phyloP scores from a whole-genome alignment of 23 tunicate genomes.

The Styela plicata region DNA sequence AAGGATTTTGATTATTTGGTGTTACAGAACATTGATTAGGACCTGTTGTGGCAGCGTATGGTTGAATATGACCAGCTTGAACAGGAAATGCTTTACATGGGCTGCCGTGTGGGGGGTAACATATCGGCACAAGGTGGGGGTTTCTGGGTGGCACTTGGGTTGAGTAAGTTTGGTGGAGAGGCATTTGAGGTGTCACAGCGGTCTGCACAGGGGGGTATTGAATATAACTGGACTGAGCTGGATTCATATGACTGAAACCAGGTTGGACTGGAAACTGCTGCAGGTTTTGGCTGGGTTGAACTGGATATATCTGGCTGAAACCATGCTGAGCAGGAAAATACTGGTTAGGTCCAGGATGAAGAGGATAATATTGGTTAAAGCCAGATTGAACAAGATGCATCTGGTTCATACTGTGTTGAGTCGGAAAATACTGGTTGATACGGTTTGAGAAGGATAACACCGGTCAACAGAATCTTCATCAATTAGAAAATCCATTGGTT shows the following conservation, averaged over 20 bases:
- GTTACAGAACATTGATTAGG: too few species aligned
- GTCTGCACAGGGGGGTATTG: too few species aligned
- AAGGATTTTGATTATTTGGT: too few species aligned
- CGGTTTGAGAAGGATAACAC: neutral
- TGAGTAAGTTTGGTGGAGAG: too few species aligned
- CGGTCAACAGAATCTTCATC: slow-evolving; percentile 7
- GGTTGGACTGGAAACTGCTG: too few species aligned
- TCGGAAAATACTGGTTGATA: neutral
- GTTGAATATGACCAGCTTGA: neutral
- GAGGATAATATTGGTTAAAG: neutral
- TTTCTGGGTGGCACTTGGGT: too few species aligned
- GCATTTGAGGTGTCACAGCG: too few species aligned
- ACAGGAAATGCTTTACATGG: neutral
- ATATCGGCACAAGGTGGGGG: neutral
- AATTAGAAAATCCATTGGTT: neutral
- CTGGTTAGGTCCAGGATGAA: neutral
- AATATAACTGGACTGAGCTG: too few species aligned
- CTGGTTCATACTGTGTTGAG: neutral
- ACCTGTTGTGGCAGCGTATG: too few species aligned
- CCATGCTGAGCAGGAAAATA: neutral
- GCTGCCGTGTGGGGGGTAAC: neutral
- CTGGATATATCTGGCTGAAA: neutral
- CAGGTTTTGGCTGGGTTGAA: neutral
- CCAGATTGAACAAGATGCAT: neutral
- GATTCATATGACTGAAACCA: too few species aligned